These are phyloP conservation scores for Spisula subtruncata DNA, from an alignment of 2,888 invertebrate species.

Conservation along the genomic window DNA sequence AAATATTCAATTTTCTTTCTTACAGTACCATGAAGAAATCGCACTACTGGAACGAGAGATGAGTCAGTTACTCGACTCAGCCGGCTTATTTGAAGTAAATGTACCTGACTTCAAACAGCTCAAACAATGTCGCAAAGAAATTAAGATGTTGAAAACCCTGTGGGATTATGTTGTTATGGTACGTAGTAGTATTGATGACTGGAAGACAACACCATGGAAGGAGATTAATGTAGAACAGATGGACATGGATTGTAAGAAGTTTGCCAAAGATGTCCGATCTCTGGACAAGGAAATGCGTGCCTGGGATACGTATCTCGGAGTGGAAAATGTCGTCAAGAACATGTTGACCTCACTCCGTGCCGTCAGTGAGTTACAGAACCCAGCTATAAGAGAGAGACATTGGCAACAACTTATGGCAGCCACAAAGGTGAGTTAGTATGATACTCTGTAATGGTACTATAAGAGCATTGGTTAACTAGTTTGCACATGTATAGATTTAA, in stretches of 20 bases:
- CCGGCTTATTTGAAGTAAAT: conserved; percentile 97
- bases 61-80: conserved; percentile 95
- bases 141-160: conserved; percentile 93
- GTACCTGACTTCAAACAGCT: conserved; percentile 97
- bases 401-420: conserved; percentile 99
- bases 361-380: conserved; percentile 98
- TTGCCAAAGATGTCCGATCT: conserved; percentile 92
- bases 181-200: conserved; percentile 96
- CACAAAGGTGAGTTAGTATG: conserved; percentile 91
- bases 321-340: conserved; percentile 97
- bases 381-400: conserved; percentile 97
- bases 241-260: conserved; percentile 99
- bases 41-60: conserved; percentile 94
- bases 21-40: conserved; percentile 94
- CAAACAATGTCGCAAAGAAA: conserved; percentile 96
- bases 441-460: too few relatives aligned
- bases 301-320: conserved; percentile 96
- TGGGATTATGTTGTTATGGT: conserved; percentile 98
- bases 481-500: too few relatives aligned
- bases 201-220: conserved; percentile 99
- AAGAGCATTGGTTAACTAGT: too few relatives aligned
- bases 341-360: conserved; percentile 98
- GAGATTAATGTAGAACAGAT: conserved; percentile 99
- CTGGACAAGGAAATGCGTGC: conserved; percentile 98
- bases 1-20: conserved; percentile 53